Evolutionary conservation across 2,888 invertebrate genomes (phyloP), one percentile per base, ranked within the genome.

Genomic region (Drosophila pegasa): DNA sequence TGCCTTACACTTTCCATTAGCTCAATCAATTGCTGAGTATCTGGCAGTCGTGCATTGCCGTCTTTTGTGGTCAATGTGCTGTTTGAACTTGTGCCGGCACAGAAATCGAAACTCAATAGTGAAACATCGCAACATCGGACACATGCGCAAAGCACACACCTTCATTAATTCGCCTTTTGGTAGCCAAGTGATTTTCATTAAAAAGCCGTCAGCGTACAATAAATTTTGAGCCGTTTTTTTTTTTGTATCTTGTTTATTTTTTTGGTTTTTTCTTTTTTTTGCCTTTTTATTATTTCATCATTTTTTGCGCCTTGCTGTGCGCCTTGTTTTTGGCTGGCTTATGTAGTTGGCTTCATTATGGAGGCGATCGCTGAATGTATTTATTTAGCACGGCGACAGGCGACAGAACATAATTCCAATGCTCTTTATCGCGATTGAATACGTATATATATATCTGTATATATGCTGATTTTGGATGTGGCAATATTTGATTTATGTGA

Each of bases 201-300:
- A 86, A 87, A 87, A 87, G 83, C 81, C 88, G 86, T 87, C 86
- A 87, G 81, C 86, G 86, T 83, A 83, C 79, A 81, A 87, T 87
- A 87, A 83, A 87, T 87, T 86, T 85, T 80, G 64, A 77, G 73
- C 71, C 71, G 77, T 75, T 85, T 82, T 75, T 75, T 73, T 48
- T 37, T 37, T 20, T n/a, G n/a, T n/a, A n/a, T 29, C 14, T 22
- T 54, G 50, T 50, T 65, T 58, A 43, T 52, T 48, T 29, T 52
- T 40, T 35, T 2, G n/a, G 37, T 31, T 14, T 41, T 6, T 37
- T 12, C 37, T 48, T 50, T 64, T 38, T 59, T 57, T 45, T 62
- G 31, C 61, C 18, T 61, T 20, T 41, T 61, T 66, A 68, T 67
- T 78, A 65, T 52, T 18, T 29, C 27, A 38, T 31, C 31, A 22